Conservation (phyloP, 2,888 invertebrate genomes). For the Gisinianus flammeolus region DNA sequence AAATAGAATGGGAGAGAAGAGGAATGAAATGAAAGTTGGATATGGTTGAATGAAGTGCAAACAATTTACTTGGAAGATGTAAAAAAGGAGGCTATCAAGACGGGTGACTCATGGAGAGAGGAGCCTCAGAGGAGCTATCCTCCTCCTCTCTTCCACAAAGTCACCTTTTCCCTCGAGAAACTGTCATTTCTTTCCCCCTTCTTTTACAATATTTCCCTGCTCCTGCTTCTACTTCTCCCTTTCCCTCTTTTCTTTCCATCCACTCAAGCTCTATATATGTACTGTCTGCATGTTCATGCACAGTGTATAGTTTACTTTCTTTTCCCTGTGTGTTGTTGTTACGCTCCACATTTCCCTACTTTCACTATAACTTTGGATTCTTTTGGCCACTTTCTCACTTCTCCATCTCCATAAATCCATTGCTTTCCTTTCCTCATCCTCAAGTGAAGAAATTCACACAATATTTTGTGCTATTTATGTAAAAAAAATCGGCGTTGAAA, state of each 20-base stretch:
- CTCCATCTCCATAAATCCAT: not conserved
- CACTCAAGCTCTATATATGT: not conserved
- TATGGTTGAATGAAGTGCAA: conserved; percentile 33
- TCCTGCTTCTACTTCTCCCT: conserved; percentile 1
- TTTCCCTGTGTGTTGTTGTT: not conserved
- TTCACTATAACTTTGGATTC: not conserved
- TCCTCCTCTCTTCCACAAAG: conserved; percentile 43
- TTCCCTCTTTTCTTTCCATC: not conserved
- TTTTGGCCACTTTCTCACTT: not conserved
- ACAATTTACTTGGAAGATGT: conserved; percentile 36
- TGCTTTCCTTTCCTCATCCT: not conserved
- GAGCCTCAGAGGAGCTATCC: conserved; percentile 48
- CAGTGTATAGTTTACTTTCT: no score
- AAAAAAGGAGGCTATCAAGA: conserved; percentile 35
- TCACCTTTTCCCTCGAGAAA: conserved; percentile 50
- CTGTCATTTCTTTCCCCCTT: conserved; percentile 46
- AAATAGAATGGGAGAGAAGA: conserved; percentile 24
- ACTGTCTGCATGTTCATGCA: no score
- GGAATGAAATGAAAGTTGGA: conserved; percentile 32
- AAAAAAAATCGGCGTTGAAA: no score
- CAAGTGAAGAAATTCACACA: not conserved
- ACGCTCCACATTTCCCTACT: not conserved
- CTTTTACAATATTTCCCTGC: conserved; percentile 30
- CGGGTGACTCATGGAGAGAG: conserved; percentile 49
- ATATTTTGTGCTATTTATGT: no score